Conservation (phyloP, 2,888 invertebrate species). For the Drosophila demipolita region DNA sequence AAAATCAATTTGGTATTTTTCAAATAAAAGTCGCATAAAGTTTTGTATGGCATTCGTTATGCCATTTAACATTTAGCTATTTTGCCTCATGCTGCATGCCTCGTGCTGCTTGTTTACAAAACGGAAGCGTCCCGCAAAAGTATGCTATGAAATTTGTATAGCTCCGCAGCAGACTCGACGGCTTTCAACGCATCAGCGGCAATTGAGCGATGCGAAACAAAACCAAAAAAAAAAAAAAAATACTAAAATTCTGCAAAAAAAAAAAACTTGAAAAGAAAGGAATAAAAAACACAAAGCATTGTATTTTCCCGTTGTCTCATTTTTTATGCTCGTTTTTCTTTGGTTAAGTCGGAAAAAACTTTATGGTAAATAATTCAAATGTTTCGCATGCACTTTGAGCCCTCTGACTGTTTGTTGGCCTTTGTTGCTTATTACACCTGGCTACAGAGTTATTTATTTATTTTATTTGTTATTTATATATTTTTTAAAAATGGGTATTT, state of each 20-base stretch:
- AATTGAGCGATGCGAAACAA: slow-evolving; percentile 55
- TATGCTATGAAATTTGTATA: slow-evolving; percentile 72
- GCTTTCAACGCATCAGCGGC: slow-evolving; percentile 66
- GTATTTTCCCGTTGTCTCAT: slow-evolving; percentile 13
- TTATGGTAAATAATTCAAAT: slow-evolving; percentile 68
- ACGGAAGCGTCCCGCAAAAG: slow-evolving; percentile 71
- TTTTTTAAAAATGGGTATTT: neutral
- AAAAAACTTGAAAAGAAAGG: slow-evolving; percentile 13
- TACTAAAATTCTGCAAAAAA: slow-evolving; percentile 13
- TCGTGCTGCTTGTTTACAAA: slow-evolving; percentile 62
- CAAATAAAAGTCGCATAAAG: slow-evolving; percentile 71
- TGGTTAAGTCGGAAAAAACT: slow-evolving; percentile 50
- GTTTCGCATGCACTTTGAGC: slow-evolving; percentile 48
- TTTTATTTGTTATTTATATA: too few species aligned
- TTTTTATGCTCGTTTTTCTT: slow-evolving; percentile 14
- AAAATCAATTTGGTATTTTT: slow-evolving; percentile 69
- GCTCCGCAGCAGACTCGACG: slow-evolving; percentile 35
- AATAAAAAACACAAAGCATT: slow-evolving; percentile 47
- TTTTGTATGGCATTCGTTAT: slow-evolving; percentile 45
- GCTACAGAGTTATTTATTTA: neutral
- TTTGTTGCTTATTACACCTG: slow-evolving; percentile 28
- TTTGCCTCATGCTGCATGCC: slow-evolving; percentile 6
- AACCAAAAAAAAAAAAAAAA: slow-evolving; percentile 29
- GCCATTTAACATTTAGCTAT: slow-evolving; percentile 27
- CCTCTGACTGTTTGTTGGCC: slow-evolving; percentile 21